Percentiles rank a stretch among this genome's conserved stretches.
Conservation (phyloP, 2,113 vertebrate genomes). For the Eudyptes chrysolophus region DNA sequence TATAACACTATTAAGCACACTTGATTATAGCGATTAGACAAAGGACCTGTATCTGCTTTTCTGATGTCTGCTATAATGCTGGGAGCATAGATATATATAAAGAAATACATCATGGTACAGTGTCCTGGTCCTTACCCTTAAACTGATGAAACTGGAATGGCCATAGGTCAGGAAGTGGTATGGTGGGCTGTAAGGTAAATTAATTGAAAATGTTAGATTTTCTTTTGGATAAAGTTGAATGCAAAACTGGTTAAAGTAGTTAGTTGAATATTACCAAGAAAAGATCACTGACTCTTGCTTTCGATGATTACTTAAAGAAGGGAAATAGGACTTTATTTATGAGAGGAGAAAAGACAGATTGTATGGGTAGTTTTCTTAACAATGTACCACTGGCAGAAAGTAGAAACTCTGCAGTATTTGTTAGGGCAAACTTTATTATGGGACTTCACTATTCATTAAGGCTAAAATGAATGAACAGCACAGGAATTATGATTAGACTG, state of each 20-base stretch:
- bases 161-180: background rate
- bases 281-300: background rate
- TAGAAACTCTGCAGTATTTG: background rate
- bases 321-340: background rate
- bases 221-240: background rate
- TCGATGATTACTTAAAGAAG: background rate
- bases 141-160: background rate
- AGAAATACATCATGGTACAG: background rate
- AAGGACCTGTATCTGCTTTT: background rate
- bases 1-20: background rate
- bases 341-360: background rate
- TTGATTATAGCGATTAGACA: background rate
- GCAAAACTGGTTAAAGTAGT: background rate
- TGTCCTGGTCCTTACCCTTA: background rate
- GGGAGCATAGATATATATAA: background rate
- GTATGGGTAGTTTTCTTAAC: background rate
- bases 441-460: background rate
- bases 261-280: background rate
- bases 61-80: background rate
- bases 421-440: background rate
- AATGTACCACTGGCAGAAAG: background rate
- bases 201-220: background rate
- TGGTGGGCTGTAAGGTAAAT: background rate
- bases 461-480: background rate
- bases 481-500: background rate